Conservation (phyloP, 2,113 vertebrate genomes). For the human region DNA sequence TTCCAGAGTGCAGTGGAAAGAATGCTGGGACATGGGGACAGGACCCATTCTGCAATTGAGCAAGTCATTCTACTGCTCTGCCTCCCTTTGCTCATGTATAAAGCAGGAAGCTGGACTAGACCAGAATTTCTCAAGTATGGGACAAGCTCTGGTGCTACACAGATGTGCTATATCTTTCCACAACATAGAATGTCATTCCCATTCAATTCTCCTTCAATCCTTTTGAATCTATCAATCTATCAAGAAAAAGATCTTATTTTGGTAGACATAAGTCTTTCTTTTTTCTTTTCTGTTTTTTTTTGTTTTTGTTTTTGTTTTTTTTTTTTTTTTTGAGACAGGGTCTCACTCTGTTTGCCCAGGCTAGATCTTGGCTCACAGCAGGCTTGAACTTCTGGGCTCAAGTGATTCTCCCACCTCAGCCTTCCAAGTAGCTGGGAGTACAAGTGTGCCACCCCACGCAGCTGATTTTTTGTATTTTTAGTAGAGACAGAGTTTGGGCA, state of each 20-base stretch:
- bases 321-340: neutral
- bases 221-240: neutral
- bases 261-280: neutral
- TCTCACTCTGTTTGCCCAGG: neutral
- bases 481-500: too few relatives aligned
- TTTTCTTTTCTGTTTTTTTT: neutral
- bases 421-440: neutral
- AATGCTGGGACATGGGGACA: neutral
- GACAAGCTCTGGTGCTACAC: neutral
- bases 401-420: neutral
- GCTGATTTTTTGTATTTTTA: too few relatives aligned
- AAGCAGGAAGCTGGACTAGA: neutral
- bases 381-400: neutral
- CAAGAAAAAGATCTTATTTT: neutral
- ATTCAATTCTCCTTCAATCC: neutral
- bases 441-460: too few relatives aligned
- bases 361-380: neutral
- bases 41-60: neutral
- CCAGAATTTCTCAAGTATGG: neutral
- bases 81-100: neutral
- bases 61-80: neutral
- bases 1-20: neutral
- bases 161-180: neutral
- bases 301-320: too few relatives aligned
- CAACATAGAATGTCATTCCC: neutral